Base-by-base conservation (phyloP, 1,140 invertebrate species). In the Tetraneura akinire region DNA sequence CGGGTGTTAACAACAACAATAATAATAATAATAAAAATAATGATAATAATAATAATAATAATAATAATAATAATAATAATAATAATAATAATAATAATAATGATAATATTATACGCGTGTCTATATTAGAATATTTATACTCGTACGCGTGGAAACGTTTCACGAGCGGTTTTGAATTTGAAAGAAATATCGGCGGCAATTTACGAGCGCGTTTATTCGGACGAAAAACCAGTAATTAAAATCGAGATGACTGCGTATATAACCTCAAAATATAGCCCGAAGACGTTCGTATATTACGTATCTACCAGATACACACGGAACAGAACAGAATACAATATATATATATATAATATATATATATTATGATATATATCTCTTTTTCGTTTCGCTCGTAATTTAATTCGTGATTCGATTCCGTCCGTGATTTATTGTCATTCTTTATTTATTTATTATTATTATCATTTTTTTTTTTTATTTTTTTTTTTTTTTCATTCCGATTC, bases 191-290 rank as follows among this genome's bases (percentile, higher is more conserved):
- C 66, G 66, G 66, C 66, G 66, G 45, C 70, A 23, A 73, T 73
- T 73, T 73, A 73, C 70, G 70, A 51, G 45, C 70, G n/a, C 62
- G 32, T 64, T 64, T 21, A 64, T 53, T 49, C 49, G 45, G 49
- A 73, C 5, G 26, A 73, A 73, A 73, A 73, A 73, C 70, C 3
- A 51, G 70, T 73, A 73, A 73, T 73, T 73, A 73, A 73, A 73
- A 73, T 51, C 70, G 26, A 47, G 66, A 70, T 70, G 70, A 73
- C 47, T 18, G 62, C 1, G 62, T 23, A 1, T 47, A 10, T 14
- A 14, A 3, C 23, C 21, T 11, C 23, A 49, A 9, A 21, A 70
- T 51, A 73, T 53, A 37, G 70, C 70, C 70, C 18, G 26, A 1
- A 51, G 68, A 49, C 23, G 16, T 4, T 1, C 13, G 5, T 23